Conservation (phyloP, 2,888 invertebrate species). For the Erebia palarica region DNA sequence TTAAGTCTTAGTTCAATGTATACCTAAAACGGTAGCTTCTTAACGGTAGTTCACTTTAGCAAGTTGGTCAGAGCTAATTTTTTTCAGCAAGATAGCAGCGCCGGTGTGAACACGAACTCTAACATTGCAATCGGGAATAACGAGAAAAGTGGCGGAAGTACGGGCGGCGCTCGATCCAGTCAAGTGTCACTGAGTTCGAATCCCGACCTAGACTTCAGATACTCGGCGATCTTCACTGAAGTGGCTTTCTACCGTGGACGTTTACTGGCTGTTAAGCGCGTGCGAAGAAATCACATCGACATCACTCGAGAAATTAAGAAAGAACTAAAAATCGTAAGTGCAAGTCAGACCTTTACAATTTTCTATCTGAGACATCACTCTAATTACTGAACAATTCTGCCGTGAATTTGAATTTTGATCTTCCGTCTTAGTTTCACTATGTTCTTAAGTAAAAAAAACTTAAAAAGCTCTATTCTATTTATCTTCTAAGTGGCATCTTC, state of each 20-base stretch:
- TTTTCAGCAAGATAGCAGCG: constrained; percentile 81
- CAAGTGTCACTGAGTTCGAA: constrained; percentile 96
- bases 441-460: no score
- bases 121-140: constrained; percentile 86
- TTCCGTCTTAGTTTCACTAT: no score
- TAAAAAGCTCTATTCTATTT: no score
- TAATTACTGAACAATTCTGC: not conserved
- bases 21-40: not conserved
- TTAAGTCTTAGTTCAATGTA: not conserved
- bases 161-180: constrained; percentile 86
- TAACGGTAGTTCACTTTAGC: constrained; percentile 41
- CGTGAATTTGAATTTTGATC: no score
- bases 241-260: constrained; percentile 94
- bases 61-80: constrained; percentile 78
- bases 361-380: not conserved
- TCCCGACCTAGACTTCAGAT: constrained; percentile 94
- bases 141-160: constrained; percentile 63
- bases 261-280: constrained; percentile 92
- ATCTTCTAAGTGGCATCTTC: no score
- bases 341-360: not conserved
- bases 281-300: constrained; percentile 92
- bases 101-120: constrained; percentile 91
- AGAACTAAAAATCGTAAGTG: constrained; percentile 92
- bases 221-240: constrained; percentile 94
- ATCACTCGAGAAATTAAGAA: constrained; percentile 95